Base-by-base conservation (phyloP, 2,797 vertebrate species). In the Peromyscus nudipes region DNA sequence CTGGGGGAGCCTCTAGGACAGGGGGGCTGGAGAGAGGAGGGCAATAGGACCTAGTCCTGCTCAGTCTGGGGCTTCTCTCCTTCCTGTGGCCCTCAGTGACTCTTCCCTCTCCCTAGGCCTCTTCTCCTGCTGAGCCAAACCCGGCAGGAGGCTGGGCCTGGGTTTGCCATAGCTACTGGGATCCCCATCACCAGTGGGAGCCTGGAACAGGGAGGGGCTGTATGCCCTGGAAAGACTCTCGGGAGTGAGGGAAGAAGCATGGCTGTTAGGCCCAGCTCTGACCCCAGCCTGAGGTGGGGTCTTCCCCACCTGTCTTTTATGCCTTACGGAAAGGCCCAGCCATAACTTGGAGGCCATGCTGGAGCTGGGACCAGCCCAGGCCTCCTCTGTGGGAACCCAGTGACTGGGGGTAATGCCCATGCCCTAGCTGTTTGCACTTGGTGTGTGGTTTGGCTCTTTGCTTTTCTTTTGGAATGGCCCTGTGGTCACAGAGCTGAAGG, bases 1-100 rank as follows among this genome's bases (percentile, higher is more conserved):
- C 87, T 99, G 99, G 99, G 99, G 99, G 71, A 99, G 98, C 96
- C 99, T 99, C 97, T 99, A 99, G 97, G 94, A 83, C 94, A 17
- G 0, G 71, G 46, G 65, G 91, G 27, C 49, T 37, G 46, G 83
- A 64, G 69, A 49, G 73, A 91, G 89, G 75, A 37, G 89, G 84
- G 60, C 27, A 84, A 25, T 29, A n/a, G 80, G 64, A 37, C 37
- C 23, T 29, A 77, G 7, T 37, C 9, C 69, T 3, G 31, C 55
- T 73, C 46, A 71, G 90, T 92, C 96, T 97, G 97, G 98, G 96
- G 96, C 97, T 96, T 91, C 97, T 96, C 95, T 77, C 95, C 89
- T 81, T 77, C 94, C 95, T 16, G 43, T 2, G 46, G 79, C 64
- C 86, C 64, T 77, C 92, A 75, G 65, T 73, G 92, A 93, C 96